Evolutionary conservation across 2,888 invertebrate genomes (phyloP), one percentile per base, ranked within the genome.

Genomic region (Pomacea canaliculata): DNA sequence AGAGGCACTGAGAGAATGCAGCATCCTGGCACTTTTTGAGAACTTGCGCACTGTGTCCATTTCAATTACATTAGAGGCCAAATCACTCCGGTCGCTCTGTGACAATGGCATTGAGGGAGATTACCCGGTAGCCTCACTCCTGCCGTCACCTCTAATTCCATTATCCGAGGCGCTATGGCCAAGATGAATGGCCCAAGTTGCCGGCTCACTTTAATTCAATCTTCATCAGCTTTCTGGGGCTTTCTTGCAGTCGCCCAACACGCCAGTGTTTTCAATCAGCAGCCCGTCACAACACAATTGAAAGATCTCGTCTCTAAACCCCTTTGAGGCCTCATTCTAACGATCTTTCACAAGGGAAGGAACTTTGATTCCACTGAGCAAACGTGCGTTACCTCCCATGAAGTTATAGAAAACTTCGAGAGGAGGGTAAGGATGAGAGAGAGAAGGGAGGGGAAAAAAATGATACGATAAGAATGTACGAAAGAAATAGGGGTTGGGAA

Each of bases 31-130:
- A 16, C 51, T 56, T 56, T 56, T 56, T 10, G 51, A 56, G 51
- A 56, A 16, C 51, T 56, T 16, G 48, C 68, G 51, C 51, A 27
- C 63, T 59, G 71, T 70, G 67, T 68, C 68, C 67, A 77, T 77
- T 79, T 79, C 79, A 79, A 79, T 79, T 79, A 79, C 79, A 79
- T 79, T 77, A 79, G 77, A 79, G 77, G 79, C 72, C 71, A 73
- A 77, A 77, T 77, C 76, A 73, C 72, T 71, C 73, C 65, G 72
- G 67, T 71, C 63, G 70, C 77, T 51, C 63, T 70, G 73, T 72
- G 77, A 79, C 79, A 79, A 79, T 79, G 72, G 76, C 76, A 77
- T 77, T 68, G 70, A 46, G 77, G 70, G 71, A 79, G 79, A 79
- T 79, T 79, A 79, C 74, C 70, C 67, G 67, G 63, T 71, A 76